Evolutionary conservation across 2,797 vertebrate species (phyloP).

Genomic region (Pogoniulus pusillus): DNA sequence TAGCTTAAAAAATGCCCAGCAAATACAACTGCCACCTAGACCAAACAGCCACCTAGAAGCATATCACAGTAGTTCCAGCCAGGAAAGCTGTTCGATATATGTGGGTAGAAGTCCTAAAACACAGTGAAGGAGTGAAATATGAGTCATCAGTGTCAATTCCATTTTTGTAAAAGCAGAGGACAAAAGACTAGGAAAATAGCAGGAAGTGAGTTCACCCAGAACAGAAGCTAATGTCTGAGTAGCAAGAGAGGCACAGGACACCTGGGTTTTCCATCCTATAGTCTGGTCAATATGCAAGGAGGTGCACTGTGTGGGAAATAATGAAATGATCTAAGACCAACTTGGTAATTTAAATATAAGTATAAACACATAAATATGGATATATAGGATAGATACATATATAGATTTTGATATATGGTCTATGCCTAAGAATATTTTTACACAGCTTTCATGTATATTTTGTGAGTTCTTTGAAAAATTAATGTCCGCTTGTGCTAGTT

Average conservation of each 20-base stretch:
- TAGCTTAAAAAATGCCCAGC: not conserved
- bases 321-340: not conserved
- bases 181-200: not conserved
- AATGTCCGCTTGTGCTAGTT: fast-evolving
- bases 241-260: not conserved
- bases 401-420: not conserved
- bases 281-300: not conserved
- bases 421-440: not conserved
- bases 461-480: not conserved
- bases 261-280: not conserved
- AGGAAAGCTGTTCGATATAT: not conserved
- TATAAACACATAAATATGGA: too few relatives aligned
- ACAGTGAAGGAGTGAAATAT: not conserved
- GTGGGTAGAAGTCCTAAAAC: not conserved
- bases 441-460: not conserved
- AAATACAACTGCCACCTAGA: not conserved
- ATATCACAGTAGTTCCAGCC: not conserved
- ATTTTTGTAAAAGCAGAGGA: not conserved
- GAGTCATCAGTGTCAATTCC: not conserved
- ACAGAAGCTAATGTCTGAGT: not conserved
- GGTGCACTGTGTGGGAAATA: not conserved
- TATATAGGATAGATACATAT: not conserved
- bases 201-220: not conserved
- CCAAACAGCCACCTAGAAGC: not conserved
- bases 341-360: not conserved